phyloP scores from a whole-genome alignment of 1,140 invertebrate species.

The Stegodyphus dumicola region DNA sequence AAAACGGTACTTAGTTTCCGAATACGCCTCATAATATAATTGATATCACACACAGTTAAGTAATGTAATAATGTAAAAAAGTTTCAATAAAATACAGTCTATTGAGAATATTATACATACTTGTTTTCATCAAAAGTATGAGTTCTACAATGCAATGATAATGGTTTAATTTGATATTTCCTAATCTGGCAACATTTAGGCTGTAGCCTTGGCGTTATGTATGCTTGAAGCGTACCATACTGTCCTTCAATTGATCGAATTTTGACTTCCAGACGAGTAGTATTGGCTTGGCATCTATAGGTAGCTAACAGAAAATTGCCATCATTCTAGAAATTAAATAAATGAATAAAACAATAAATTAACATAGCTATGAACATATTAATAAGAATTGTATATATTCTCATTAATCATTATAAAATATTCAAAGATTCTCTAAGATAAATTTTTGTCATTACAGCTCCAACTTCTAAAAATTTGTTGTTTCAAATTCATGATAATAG shows the following conservation, averaged over 20 bases:
- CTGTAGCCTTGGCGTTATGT: conserved; percentile 83
- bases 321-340: conserved; percentile 69
- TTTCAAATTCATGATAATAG: too few species aligned
- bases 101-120: conserved; percentile 6
- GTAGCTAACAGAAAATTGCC: conserved; percentile 84
- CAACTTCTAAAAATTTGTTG: too few species aligned
- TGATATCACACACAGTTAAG: too few species aligned
- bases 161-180: conserved; percentile 78
- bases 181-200: conserved; percentile 80
- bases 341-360: neutral
- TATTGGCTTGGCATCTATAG: conserved; percentile 87
- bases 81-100: too few species aligned
- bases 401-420: too few species aligned
- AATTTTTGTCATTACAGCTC: too few species aligned
- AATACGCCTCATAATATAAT: too few species aligned
- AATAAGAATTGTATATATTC: too few species aligned
- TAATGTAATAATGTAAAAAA: too few species aligned
- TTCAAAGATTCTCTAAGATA: too few species aligned
- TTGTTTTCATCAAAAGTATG: conserved; percentile 61
- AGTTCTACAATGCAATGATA: conserved; percentile 78
- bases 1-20: too few species aligned
- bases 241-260: conserved; percentile 82
- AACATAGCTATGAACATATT: too few species aligned
- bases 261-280: conserved; percentile 83
- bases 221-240: conserved; percentile 80